These are phyloP conservation scores for Lycopodina hypogea DNA, from an alignment of 37 sponge, comb jelly and placozoan genomes.

Conservation along the genomic window DNA sequence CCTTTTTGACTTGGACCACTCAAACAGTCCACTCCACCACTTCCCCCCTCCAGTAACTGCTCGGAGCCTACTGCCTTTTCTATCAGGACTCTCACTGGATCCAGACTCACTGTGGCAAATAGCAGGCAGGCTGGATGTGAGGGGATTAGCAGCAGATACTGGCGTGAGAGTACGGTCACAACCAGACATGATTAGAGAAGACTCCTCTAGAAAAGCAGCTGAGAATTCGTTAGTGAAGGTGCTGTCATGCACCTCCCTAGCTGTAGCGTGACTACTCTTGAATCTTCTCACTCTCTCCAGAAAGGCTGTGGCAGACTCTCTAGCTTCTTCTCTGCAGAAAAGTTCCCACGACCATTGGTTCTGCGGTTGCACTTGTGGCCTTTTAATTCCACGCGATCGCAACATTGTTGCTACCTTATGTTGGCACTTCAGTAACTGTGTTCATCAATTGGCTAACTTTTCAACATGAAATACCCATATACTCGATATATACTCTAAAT, in stretches of 20 bases:
- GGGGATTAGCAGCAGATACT: neutral
- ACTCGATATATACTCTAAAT: no score
- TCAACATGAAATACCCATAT: no score
- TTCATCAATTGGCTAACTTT: neutral
- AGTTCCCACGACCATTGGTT: slow-evolving; percentile 42
- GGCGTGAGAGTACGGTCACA: neutral
- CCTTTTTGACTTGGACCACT: slow-evolving; percentile 17
- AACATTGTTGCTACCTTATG: neutral
- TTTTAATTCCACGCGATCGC: neutral
- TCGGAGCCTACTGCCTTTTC: neutral
- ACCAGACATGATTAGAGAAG: slow-evolving; percentile 10
- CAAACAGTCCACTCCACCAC: slow-evolving; percentile 59
- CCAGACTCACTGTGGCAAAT: neutral
- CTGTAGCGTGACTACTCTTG: slow-evolving; percentile 9
- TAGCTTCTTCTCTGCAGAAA: slow-evolving; percentile 55
- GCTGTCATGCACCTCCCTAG: slow-evolving; percentile 34
- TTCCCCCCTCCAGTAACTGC: neutral
- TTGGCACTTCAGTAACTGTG: slow-evolving; percentile 1
- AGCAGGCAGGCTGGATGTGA: neutral
- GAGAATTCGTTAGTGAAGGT: slow-evolving; percentile 52
- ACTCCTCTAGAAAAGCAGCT: slow-evolving; percentile 43
- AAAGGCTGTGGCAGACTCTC: slow-evolving; percentile 37
- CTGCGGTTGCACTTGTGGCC: neutral
- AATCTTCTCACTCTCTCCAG: slow-evolving; percentile 32
- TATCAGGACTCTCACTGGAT: neutral